Conservation (phyloP, 2,113 vertebrate species). For the Anolis carolinensis region DNA sequence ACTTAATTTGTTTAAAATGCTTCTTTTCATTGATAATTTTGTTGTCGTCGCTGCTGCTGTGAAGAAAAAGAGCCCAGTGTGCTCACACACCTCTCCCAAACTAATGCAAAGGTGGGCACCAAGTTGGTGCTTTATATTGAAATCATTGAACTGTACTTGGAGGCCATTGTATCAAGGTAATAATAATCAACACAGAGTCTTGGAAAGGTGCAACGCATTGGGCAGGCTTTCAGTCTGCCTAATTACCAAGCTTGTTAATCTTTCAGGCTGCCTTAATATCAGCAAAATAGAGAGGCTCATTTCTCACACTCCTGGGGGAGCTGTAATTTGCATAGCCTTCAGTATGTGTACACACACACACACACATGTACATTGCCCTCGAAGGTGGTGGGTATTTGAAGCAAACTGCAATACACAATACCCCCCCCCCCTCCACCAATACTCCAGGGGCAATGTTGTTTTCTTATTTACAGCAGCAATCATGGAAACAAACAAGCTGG, state of each 20-base stretch:
- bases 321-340: slow-evolving; percentile 58
- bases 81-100: slow-evolving; percentile 36
- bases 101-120: slow-evolving; percentile 43
- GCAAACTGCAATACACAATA: slow-evolving; percentile 23
- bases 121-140: slow-evolving; percentile 58
- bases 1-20: slow-evolving; percentile 55
- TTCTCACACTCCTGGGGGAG: slow-evolving; percentile 66
- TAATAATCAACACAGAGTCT: slow-evolving; percentile 65
- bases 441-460: slow-evolving; percentile 12
- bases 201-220: slow-evolving; percentile 56
- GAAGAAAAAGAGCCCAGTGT: background rate
- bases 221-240: slow-evolving; percentile 62
- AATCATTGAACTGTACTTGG: slow-evolving; percentile 62
- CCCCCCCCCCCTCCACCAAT: background rate
- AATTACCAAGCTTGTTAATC: slow-evolving; percentile 66
- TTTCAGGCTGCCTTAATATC: slow-evolving; percentile 68
- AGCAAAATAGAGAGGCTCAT: slow-evolving; percentile 56
- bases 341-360: slow-evolving; percentile 47
- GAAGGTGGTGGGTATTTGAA: slow-evolving; percentile 20
- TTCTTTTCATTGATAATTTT: slow-evolving; percentile 38
- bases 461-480: slow-evolving; percentile 63
- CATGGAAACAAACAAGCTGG: slow-evolving; percentile 58
- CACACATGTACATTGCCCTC: slow-evolving; percentile 46
- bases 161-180: slow-evolving; percentile 64
- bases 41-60: slow-evolving; percentile 4